Base-by-base conservation (phyloP, 2,113 vertebrate genomes). In the Grammomys dolichurus region DNA sequence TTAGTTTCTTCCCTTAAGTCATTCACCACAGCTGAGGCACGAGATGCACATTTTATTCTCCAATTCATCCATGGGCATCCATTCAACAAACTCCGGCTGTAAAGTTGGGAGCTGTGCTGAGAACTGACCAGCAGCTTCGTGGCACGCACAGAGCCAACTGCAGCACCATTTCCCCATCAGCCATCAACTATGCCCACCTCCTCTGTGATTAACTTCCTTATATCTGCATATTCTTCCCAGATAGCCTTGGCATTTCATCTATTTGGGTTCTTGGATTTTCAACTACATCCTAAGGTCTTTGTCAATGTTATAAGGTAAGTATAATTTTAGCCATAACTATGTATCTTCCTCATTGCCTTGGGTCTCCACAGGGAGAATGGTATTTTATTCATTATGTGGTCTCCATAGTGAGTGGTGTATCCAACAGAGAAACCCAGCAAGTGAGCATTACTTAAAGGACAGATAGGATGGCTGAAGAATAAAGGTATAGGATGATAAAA, bases 371-470 rank as follows among this genome's bases (percentile, higher is more conserved):
- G n/a, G n/a, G 10, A 91, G 43, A 19, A 48, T 22, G 5, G 40
- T 48, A 91, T 93, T 95, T 60, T 72, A 85, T 48, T 91, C 26
- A 93, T 70, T 60, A 16, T n/a, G 26, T 28, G 46, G 81, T 40
- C 20, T 91, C 17, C 54, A 78, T 40, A 63, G 9, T 82, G 60
- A 73, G 69, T 22, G 43, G 36, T 76, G n/a, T 69, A 88, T 84
- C 69, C 84, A 46, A 5, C 56, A 78, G 69, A 81, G 48, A 73
- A 67, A 88, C 67, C 7, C 63, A 92, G 31, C 20, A 72, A 89
- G 56, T 22, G 28, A 48, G 11, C 26, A 77, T 73, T 72, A 67
- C 7, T 87, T 78, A 93, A 85, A 80, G 33, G 48, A 72, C 89
- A 5, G 28, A 70, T 65, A 87, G 14, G 3, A 40, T 72, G 60